Base-by-base conservation (phyloP, 2,113 vertebrate genomes). In the Acrocephalus arundinaceus region DNA sequence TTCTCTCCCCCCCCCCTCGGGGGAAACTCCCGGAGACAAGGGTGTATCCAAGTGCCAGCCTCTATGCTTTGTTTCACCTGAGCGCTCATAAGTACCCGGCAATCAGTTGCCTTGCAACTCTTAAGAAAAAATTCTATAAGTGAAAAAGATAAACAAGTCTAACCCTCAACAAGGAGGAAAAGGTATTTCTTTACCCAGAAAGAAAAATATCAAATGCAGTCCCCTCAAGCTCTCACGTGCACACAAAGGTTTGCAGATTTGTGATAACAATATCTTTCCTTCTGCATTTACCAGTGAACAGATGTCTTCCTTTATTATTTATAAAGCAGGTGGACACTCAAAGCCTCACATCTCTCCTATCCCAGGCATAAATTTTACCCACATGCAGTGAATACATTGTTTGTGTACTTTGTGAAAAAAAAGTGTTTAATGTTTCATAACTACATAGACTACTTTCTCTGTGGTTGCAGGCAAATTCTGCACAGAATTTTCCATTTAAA, bases 241-340 rank as follows among this genome's bases (percentile, higher is more conserved):
- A 73, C 51, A 20, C 11, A 89, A 76, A 70, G 6, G 13, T 13
- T 73, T 49, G 41, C n/a, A 66, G 28, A 85, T 30, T 25, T 25
- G 28, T 45, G 21, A 7, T 35, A 87, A 8, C 25, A 41, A 1
- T 82, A 68, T 54, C n/a, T 39, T 30, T 65, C 57, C 74, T 85
- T 46, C 66, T 37, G 10, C 49, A 49, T 72, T 75, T 79, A 46
- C 66, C 62, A 54, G 54, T 8, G 4, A 57, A 72, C 91, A 96
- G 84, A 94, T 82, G 58, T 87, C 76, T 41, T 74, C 39, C n/a
- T 92, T n/a, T 21, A 89, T 87, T 81, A 88, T 94, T 92, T 54
- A 95, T 66, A 87, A 82, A 87, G 58, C 31, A 61, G 31, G 8
- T 52, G n/a, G 49, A 75, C 58, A 85, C 22, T 37, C 74, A 70